Base-by-base conservation (phyloP, 2,797 vertebrate genomes). In the Champsocephalus esox region DNA sequence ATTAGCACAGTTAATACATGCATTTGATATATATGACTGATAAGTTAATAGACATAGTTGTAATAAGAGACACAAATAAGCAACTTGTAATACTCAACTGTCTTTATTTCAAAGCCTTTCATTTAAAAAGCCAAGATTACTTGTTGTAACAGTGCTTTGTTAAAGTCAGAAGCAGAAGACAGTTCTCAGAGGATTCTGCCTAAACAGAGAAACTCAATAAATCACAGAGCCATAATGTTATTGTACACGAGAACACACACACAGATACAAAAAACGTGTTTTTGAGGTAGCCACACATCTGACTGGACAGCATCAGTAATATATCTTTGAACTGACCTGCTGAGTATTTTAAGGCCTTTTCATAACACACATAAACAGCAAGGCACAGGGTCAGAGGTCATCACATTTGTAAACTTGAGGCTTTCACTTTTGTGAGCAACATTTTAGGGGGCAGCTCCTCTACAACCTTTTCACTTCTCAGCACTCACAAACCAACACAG, bases 281-380 rank as follows among this genome's bases (percentile, higher is more conserved):
- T 87, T 81, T 90, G 93, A 94, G 93, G 94, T 93, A 94, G 92
- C 83, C 85, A 91, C 83, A 88, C 61, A 87, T 87, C 70, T 84
- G 84, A 87, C 88, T 72, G 85, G 79, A 91, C 81, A 84, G 86
- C 70, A 88, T 90, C 68, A 75, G 70, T 85, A 66, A 80, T 68
- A 84, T 48, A 86, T 87, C 68, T 86, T 83, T 79, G 73, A 87
- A 83, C 66, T 66, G 86, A 89, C 83, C 80, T 51, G 17, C 49
- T 68, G 67, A 75, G 66, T 70, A 83, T 80, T 77, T 79, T 89
- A 91, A 92, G 89, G 88, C 87, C 83, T 90, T 92, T 85, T 85
- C 58, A 78, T 81, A 78, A 88, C 77, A 88, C 72, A 75, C 52
- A 83, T 90, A 84, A 86, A 88, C 77, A 89, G 67, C 89, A 93